Evolutionary conservation across 1,140 invertebrate species (phyloP).

Genomic region (Ceratoteleas bidentatus): DNA sequence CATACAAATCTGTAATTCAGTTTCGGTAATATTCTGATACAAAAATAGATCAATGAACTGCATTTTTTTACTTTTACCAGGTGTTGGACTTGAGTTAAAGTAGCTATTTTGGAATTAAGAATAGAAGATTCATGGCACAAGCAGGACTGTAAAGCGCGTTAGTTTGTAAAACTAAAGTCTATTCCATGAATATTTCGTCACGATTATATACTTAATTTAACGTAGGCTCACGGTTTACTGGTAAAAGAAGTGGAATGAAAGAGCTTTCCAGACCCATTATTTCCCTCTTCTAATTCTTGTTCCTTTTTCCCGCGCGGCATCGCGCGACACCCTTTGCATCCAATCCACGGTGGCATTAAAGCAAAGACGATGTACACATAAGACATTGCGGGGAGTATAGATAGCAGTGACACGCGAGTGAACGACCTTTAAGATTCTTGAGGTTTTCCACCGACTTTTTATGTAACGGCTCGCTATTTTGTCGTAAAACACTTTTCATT

Average conservation of each 20-base stretch:
- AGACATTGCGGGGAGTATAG: constrained; percentile 45
- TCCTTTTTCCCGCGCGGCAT: constrained; percentile 30
- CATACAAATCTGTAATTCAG: too few relatives aligned
- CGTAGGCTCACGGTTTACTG: constrained; percentile 12
- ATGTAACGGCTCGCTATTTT: constrained; percentile 21
- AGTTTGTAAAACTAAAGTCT: too few relatives aligned
- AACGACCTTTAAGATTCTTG: constrained; percentile 64
- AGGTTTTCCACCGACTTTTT: constrained; percentile 43
- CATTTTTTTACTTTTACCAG: too few relatives aligned
- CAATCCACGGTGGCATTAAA: constrained; percentile 49
- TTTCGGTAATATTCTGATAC: too few relatives aligned
- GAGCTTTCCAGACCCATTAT: constrained; percentile 39
- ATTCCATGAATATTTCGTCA: constrained; percentile 37
- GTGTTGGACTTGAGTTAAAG: too few relatives aligned
- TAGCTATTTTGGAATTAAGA: too few relatives aligned
- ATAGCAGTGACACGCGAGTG: constrained; percentile 53
- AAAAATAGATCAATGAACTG: too few relatives aligned
- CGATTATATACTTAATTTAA: constrained; percentile 41
- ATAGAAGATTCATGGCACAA: too few relatives aligned
- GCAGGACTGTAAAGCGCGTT: not conserved
- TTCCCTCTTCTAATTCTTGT: constrained; percentile 25
- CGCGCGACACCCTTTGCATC: constrained; percentile 44
- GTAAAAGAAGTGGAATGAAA: constrained; percentile 36
- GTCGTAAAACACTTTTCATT: constrained; percentile 8
- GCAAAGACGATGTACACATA: constrained; percentile 54